Evolutionary conservation across 2,797 vertebrate species (phyloP).

Genomic region (Halcyon smyrnensis): DNA sequence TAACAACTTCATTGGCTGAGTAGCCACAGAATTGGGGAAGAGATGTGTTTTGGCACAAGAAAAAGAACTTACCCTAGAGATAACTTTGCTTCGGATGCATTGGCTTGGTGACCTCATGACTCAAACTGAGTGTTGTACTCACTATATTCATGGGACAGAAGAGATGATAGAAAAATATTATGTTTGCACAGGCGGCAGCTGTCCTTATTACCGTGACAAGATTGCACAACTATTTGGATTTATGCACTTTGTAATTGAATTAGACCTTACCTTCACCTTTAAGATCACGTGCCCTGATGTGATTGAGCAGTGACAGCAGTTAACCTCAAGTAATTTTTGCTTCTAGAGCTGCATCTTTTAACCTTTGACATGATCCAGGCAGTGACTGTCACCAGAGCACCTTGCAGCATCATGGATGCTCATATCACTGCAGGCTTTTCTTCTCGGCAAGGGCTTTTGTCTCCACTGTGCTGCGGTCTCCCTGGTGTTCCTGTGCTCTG

Average conservation of each 20-base stretch:
- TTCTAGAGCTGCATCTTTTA: neutral
- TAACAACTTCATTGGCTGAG: neutral
- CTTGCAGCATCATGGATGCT: neutral
- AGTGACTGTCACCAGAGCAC: neutral
- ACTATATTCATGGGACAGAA: neutral
- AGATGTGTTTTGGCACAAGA: neutral
- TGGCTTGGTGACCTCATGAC: neutral
- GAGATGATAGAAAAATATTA: neutral
- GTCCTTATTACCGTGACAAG: neutral
- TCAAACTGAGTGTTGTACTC: neutral
- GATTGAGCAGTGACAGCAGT: neutral
- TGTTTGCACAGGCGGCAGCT: neutral
- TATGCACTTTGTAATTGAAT: neutral
- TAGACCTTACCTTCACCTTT: neutral
- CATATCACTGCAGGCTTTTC: neutral
- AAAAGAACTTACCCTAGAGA: neutral
- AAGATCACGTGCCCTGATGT: neutral
- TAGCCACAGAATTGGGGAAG: accelerated
- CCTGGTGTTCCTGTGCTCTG: accelerated
- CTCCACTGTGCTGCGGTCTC: neutral
- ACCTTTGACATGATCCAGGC: neutral
- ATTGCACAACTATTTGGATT: neutral
- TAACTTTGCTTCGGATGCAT: neutral
- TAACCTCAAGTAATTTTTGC: neutral
- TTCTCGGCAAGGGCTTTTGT: neutral